Percentiles rank a stretch among this genome's conserved stretches.
Conservation (phyloP, 2,797 vertebrate genomes). For the Tympanoctomys barrerae region DNA sequence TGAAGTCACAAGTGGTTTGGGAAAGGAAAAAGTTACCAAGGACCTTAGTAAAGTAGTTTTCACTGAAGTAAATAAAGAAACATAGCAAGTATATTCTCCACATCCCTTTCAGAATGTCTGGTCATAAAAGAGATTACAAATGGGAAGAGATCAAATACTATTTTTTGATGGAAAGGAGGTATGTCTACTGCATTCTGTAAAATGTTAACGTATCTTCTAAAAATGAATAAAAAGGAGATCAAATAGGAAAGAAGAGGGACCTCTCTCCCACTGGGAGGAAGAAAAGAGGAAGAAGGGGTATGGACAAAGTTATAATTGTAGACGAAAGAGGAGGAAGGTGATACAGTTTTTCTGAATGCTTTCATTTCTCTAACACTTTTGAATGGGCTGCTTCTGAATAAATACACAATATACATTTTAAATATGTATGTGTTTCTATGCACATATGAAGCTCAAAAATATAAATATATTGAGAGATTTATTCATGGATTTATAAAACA, state of each 20-base stretch:
- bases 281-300: not conserved
- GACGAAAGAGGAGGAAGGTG: not conserved
- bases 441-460: not conserved
- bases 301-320: not conserved
- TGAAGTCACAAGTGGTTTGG: constrained; percentile 3
- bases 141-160: not conserved
- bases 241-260: not conserved
- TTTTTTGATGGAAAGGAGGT: not conserved
- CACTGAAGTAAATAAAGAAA: not conserved
- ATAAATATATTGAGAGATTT: constrained; percentile 5
- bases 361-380: not conserved
- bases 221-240: not conserved
- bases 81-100: not conserved
- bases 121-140: not conserved
- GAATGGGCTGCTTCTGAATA: not conserved
- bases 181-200: not conserved
- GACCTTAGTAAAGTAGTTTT: not conserved
- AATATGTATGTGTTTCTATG: not conserved
- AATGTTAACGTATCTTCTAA: not conserved
- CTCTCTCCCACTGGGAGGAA: not conserved
- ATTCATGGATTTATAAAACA: not conserved
- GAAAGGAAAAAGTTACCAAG: not conserved
- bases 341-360: not conserved
- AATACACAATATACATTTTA: not conserved
- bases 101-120: not conserved